Evolutionary conservation across 2,113 vertebrate genomes (phyloP).

Genomic region (Dicentrarchus labrax): DNA sequence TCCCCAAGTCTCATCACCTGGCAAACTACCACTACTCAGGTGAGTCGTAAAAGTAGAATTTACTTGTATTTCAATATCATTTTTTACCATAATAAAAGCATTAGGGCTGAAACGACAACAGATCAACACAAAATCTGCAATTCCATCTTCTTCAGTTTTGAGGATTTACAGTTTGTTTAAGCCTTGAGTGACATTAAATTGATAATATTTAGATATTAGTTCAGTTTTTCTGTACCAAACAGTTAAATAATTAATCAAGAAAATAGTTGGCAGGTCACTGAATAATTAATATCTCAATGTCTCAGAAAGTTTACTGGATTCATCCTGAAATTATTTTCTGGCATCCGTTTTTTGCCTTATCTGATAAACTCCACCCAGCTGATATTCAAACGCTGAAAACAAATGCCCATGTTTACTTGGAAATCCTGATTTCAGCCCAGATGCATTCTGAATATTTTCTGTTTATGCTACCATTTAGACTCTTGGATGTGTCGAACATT

Average conservation of each 20-base stretch:
- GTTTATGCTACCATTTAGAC: neutral
- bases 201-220: too few relatives aligned
- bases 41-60: slow-evolving; percentile 55
- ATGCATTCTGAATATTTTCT: neutral
- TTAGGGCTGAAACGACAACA: neutral
- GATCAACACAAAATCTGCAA: too few relatives aligned
- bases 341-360: neutral
- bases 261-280: neutral
- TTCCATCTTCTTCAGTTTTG: neutral
- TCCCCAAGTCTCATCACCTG: slow-evolving; percentile 87
- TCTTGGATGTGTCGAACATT: neutral
- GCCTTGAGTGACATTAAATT: too few relatives aligned
- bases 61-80: neutral
- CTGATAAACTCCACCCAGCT: neutral
- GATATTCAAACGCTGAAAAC: neutral
- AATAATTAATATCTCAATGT: neutral
- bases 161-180: neutral
- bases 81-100: neutral
- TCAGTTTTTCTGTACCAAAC: too few relatives aligned
- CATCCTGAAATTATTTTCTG: neutral
- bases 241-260: too few relatives aligned
- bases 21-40: slow-evolving; percentile 97
- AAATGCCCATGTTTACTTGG: neutral
- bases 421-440: neutral
- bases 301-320: too few relatives aligned